A percentile compares a stretch with the other conserved stretches of the same genome.
Conservation (phyloP, 2,888 invertebrate genomes). For the Machimus atricapillus region DNA sequence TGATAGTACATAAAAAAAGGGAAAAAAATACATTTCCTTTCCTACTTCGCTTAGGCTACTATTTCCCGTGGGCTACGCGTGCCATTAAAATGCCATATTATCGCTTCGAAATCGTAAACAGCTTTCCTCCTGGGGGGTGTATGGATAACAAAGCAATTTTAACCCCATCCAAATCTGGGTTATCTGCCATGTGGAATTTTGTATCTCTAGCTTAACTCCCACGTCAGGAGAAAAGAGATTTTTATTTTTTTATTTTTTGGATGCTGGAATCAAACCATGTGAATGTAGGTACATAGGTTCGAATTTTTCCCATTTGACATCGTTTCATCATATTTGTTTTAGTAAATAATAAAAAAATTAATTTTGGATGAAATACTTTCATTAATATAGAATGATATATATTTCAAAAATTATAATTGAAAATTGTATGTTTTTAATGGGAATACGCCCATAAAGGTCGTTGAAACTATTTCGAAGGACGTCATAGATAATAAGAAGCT, state of each 20-base stretch:
- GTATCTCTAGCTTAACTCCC: not conserved
- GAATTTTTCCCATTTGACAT: too few relatives aligned
- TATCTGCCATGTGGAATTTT: not conserved
- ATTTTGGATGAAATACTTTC: too few relatives aligned
- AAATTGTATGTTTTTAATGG: too few relatives aligned
- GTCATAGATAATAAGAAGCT: too few relatives aligned
- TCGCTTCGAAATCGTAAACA: not conserved
- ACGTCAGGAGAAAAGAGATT: not conserved
- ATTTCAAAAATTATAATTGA: too few relatives aligned
- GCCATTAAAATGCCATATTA: not conserved
- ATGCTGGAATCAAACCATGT: not conserved
- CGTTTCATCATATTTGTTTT: too few relatives aligned
- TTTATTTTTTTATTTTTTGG: not conserved
- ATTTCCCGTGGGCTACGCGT: not conserved
- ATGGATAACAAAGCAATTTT: not conserved
- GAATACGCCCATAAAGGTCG: too few relatives aligned
- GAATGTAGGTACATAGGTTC: not conserved
- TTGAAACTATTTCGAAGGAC: too few relatives aligned
- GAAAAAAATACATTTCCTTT: not conserved
- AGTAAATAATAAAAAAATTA: too few relatives aligned
- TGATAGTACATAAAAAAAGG: not conserved
- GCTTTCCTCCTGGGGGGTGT: not conserved
- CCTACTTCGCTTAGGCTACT: not conserved
- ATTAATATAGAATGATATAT: too few relatives aligned
- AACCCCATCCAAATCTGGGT: not conserved